Base-by-base conservation (phyloP, 2,113 vertebrate genomes). In the Bombycilla garrulus region DNA sequence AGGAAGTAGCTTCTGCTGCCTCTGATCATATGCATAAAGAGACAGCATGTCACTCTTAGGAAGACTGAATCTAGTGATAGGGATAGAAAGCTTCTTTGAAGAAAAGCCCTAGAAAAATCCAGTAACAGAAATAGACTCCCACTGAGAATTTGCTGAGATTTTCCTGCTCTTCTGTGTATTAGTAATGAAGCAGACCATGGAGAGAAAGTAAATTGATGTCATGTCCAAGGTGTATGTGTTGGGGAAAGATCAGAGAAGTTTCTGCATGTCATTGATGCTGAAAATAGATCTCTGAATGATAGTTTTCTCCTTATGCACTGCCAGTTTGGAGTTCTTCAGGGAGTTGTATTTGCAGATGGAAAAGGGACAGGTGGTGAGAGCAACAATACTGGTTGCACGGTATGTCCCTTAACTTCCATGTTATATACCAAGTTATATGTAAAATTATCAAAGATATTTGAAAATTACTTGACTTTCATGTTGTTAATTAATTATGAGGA, bases 31-130 rank as follows among this genome's bases (percentile, higher is more conserved):
- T 44, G 38, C 64, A 62, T 73, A 40, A 80, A 90, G 86, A 65
- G 51, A 25, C 23, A 85, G 38, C 33, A 10, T 47, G 44, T 64
- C 86, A 73, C 86, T 92, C 35, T 58, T 38, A 81, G 76, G 44
- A 35, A 92, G 81, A n/a, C 42, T 66, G 71, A 92, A 66, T 82
- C 13, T 62, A 48, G 42, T 44, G 33, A 38, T 53, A 81, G 36
- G 19, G 66, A 77, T 35, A 88, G 61, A 94, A 48, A 57, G 6
- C 35, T 77, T 73, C 70, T 92, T 90, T 90, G 76, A 94, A 88
- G 85, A 93, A 94, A 94, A 90, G 22, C 38, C 44, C 20, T 74
- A 92, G 90, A 83, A 93, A 93, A 92, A 67, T 54, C 17, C 45
- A 40, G 54, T 48, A 38, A 53, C 42, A 69, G 78, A 62, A 85